Conservation (phyloP, 2,888 invertebrate species). For the Cerastoderma edule region DNA sequence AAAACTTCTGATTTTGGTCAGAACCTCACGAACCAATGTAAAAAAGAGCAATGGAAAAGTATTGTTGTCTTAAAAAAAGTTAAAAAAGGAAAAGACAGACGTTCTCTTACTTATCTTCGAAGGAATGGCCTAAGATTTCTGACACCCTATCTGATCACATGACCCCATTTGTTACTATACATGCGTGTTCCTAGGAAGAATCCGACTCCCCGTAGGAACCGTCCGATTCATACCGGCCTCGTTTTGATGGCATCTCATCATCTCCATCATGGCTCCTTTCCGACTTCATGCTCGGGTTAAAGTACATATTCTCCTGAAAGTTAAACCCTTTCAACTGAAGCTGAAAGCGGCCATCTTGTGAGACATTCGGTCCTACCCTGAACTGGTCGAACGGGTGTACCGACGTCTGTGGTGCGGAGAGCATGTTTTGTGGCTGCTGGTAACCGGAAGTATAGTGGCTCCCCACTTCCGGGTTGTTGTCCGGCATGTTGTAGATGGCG, state of each 20-base stretch:
- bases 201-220: constrained; percentile 15
- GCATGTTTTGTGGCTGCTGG: background rate
- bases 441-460: background rate
- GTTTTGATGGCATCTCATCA: constrained; percentile 40
- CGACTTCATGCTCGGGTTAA: constrained; percentile 1
- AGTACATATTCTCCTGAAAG: background rate
- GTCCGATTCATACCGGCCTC: constrained; percentile 24
- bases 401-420: background rate
- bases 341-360: constrained; percentile 8
- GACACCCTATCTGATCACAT: too few relatives aligned
- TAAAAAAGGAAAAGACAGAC: too few relatives aligned
- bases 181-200: constrained; percentile 13
- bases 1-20: too few relatives aligned
- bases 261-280: constrained; percentile 31
- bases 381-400: constrained; percentile 23
- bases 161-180: too few relatives aligned
- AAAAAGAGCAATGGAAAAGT: too few relatives aligned
- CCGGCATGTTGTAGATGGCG: background rate
- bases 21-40: too few relatives aligned
- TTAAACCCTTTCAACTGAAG: constrained; percentile 6
- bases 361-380: constrained; percentile 10
- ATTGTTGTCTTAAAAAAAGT: too few relatives aligned
- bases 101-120: too few relatives aligned
- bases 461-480: background rate
- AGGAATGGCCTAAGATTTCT: too few relatives aligned